Evolutionary conservation across 2,113 vertebrate species (phyloP).

Genomic region (Stegastes partitus): DNA sequence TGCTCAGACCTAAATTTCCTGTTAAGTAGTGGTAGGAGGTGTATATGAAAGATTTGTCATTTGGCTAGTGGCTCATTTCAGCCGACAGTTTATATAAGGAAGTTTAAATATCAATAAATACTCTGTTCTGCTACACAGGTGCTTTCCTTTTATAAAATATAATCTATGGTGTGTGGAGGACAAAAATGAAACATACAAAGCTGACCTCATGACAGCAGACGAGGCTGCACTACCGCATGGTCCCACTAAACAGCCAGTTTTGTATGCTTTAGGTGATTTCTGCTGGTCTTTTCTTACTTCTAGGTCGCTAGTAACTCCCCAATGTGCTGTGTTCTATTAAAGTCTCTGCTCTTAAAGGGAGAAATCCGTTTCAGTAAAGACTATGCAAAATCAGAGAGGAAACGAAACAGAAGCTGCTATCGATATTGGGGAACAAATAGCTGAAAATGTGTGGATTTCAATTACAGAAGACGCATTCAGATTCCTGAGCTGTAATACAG

Average conservation of each 20-base stretch:
- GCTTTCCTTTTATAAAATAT: constrained; percentile 53
- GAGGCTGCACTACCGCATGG: not conserved
- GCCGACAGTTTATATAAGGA: constrained; percentile 73
- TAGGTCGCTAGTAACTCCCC: not conserved
- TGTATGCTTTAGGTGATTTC: not conserved
- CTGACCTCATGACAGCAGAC: constrained; percentile 5
- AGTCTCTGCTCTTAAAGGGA: not conserved
- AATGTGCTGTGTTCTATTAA: not conserved
- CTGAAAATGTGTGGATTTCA: too few species aligned
- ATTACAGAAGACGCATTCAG: too few species aligned
- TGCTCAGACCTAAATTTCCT: constrained; percentile 76
- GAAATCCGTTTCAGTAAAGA: too few species aligned
- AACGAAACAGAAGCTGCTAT: too few species aligned
- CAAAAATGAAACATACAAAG: constrained; percentile 34
- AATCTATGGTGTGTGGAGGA: constrained; percentile 35
- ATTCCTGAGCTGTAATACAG: too few species aligned
- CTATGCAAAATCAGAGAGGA: too few species aligned
- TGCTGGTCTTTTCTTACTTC: not conserved
- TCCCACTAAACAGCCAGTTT: too few species aligned
- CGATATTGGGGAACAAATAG: too few species aligned
- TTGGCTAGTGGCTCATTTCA: constrained; percentile 69
- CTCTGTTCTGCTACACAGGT: constrained; percentile 62
- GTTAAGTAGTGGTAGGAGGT: constrained; percentile 75
- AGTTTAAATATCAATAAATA: constrained; percentile 78
- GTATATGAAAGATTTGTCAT: constrained; percentile 75